Percentiles rank a stretch among this genome's conserved stretches.
Evolutionary conservation across 2,113 vertebrate genomes (phyloP).

Genomic region (Perognathus longimembris): DNA sequence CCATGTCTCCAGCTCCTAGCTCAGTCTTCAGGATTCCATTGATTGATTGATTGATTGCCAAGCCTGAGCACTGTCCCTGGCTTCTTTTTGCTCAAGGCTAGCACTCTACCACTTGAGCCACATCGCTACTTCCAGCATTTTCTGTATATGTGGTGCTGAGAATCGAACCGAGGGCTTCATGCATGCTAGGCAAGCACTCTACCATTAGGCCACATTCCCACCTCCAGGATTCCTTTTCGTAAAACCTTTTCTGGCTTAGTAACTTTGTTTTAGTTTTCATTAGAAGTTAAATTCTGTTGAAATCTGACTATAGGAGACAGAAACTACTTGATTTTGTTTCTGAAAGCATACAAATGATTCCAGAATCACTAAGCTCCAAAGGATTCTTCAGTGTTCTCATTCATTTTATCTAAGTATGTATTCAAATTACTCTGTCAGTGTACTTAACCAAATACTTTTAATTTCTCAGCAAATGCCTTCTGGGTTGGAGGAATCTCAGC

Average conservation of each 20-base stretch:
- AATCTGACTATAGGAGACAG: slow-evolving; percentile 10
- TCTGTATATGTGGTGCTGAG: no score
- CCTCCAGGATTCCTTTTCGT: background rate
- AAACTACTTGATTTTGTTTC: slow-evolving; percentile 49
- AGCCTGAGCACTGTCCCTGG: no score
- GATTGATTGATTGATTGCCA: no score
- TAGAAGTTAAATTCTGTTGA: slow-evolving; percentile 8
- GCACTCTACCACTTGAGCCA: no score
- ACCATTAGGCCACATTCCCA: no score
- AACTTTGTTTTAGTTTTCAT: background rate
- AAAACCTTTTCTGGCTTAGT: background rate
- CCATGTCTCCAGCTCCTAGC: no score
- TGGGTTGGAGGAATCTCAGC: background rate
- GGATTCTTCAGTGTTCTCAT: slow-evolving; percentile 24
- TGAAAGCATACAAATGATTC: slow-evolving; percentile 12
- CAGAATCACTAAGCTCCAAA: slow-evolving; percentile 41
- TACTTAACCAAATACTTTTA: slow-evolving; percentile 41
- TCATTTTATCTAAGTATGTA: slow-evolving; percentile 56
- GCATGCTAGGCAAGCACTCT: no score
- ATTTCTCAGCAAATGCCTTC: slow-evolving; percentile 25
- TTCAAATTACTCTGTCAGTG: slow-evolving; percentile 41
- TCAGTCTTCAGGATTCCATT: no score
- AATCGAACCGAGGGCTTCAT: no score
- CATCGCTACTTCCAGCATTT: no score
- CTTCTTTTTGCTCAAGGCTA: no score